Percentiles rank a stretch among this genome's conserved stretches.
phyloP scores from a whole-genome alignment of 64 coral and sea anemone species.

The Actinia equina region DNA sequence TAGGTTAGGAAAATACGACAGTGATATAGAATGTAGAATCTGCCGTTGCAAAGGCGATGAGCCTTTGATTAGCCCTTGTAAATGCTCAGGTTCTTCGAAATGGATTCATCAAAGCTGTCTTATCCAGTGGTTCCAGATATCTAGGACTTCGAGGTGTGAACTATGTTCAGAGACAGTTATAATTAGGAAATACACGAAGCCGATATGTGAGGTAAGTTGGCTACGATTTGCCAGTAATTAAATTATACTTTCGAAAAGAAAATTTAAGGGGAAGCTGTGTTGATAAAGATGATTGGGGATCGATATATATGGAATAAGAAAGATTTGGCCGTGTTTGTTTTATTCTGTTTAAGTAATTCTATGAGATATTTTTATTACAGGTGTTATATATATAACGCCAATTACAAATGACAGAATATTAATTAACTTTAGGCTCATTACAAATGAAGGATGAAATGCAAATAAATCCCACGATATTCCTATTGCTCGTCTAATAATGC shows the following conservation, averaged over 20 bases:
- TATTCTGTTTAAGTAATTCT: not conserved
- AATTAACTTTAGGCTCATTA: not conserved
- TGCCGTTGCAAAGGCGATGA: constrained; percentile 70
- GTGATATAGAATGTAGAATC: constrained; percentile 79
- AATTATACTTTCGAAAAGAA: not conserved
- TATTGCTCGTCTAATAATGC: no score
- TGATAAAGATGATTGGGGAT: not conserved
- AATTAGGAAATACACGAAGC: constrained; percentile 76
- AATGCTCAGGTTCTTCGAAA: constrained; percentile 72
- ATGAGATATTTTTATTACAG: not conserved
- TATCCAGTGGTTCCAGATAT: constrained; percentile 83
- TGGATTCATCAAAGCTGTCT: constrained; percentile 94
- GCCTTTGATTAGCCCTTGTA: constrained; percentile 71
- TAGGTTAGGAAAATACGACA: not conserved
- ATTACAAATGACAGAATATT: not conserved
- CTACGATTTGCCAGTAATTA: not conserved
- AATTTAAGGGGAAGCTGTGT: no score
- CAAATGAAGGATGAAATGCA: not conserved
- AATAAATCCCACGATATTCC: no score
- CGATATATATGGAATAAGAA: not conserved
- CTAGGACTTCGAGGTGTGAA: constrained; percentile 73
- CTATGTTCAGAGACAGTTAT: constrained; percentile 68
- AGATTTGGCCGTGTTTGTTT: not conserved
- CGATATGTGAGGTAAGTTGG: constrained; percentile 69
- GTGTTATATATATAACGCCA: not conserved